These are phyloP conservation scores for Casuarius casuarius DNA, from an alignment of 2,113 vertebrate species.

Conservation along the genomic window DNA sequence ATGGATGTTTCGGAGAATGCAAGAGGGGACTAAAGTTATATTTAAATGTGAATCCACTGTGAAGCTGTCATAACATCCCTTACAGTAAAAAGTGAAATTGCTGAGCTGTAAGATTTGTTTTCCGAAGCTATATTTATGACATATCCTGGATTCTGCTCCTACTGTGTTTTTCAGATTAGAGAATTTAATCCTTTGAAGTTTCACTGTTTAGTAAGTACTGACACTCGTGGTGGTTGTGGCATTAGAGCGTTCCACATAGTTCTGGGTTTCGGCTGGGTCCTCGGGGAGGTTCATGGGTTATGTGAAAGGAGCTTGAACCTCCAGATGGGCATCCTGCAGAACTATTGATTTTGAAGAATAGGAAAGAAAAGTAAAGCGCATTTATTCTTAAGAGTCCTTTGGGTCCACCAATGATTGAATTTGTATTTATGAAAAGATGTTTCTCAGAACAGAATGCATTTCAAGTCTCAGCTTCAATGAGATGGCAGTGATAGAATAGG, in stretches of 20 bases:
- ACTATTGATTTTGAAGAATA: neutral
- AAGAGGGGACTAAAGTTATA: slow-evolving; percentile 44
- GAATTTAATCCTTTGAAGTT: neutral
- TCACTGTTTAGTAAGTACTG: neutral
- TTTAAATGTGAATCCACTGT: slow-evolving; percentile 46
- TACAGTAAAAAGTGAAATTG: slow-evolving; percentile 33
- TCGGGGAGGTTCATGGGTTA: neutral
- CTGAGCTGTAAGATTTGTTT: slow-evolving; percentile 48
- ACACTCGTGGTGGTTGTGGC: neutral
- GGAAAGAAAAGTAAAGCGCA: neutral
- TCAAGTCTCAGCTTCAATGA: neutral
- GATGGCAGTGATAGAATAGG: neutral
- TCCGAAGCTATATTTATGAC: slow-evolving; percentile 13
- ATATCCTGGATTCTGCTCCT: neutral
- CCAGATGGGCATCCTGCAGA: neutral
- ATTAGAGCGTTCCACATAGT: neutral
- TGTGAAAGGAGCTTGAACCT: neutral
- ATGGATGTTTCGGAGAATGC: slow-evolving; percentile 51
- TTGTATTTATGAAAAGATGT: neutral
- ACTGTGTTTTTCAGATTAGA: neutral
- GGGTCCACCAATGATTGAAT: neutral
- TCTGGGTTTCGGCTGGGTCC: neutral
- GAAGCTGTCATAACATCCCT: slow-evolving; percentile 44
- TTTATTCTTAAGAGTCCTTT: neutral
- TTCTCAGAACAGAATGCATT: neutral